Evolutionary conservation across 92 coral and sea anemone genomes (phyloP).

Genomic region (Phenganax stokvisi): DNA sequence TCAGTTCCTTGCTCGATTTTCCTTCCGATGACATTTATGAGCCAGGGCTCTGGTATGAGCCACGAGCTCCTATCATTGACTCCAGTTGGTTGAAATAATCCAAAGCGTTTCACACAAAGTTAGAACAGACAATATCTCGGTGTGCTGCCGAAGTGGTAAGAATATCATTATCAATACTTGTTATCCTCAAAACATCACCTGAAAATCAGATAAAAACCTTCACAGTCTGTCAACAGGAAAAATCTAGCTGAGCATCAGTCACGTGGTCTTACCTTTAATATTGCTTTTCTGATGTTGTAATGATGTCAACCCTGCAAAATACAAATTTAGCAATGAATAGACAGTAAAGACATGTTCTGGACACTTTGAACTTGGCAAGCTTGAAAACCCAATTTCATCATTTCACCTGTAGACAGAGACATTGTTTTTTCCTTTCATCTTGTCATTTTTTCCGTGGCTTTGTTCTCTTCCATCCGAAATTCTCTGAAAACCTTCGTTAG

Average conservation of each 20-base stretch:
- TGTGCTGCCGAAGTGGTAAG: neutral
- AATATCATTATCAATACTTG: neutral
- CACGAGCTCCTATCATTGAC: too few relatives aligned
- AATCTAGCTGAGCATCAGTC: too few relatives aligned
- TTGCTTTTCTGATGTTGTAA: neutral
- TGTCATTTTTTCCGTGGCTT: neutral
- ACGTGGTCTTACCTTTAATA: neutral
- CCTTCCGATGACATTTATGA: too few relatives aligned
- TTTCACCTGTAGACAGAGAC: slow-evolving; percentile 19
- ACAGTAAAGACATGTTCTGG: too few relatives aligned
- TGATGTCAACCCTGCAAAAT: slow-evolving; percentile 10
- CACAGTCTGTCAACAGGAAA: neutral
- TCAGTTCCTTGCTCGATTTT: too few relatives aligned
- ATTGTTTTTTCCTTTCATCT: neutral
- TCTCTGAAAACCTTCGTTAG: slow-evolving; percentile 18
- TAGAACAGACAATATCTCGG: neutral
- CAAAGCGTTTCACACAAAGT: neutral
- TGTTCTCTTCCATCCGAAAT: neutral
- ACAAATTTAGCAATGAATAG: neutral
- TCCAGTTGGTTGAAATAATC: neutral
- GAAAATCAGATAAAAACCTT: neutral
- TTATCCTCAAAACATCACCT: slow-evolving; percentile 26
- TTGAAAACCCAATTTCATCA: neutral
- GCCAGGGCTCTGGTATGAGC: too few relatives aligned
- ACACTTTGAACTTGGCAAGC: neutral